Base-by-base conservation (phyloP, 2,888 invertebrate species). In the Cepaea hortensis region DNA sequence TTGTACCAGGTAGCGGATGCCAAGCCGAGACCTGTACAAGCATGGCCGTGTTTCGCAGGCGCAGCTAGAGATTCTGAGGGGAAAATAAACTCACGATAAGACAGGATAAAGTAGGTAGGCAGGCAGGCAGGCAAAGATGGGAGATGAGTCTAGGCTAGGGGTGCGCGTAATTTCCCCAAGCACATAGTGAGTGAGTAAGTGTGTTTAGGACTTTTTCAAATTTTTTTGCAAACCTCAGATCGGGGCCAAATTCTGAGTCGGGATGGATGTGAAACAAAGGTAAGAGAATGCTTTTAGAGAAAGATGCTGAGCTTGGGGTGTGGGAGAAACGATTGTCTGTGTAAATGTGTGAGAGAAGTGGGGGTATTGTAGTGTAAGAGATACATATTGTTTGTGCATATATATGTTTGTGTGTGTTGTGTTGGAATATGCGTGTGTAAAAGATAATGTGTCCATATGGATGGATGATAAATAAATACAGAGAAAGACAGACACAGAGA, bases 211-310 rank as follows among this genome's bases (percentile, higher is more conserved):
- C 55, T 79, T 13, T 50, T 55, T 20, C 50, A 46, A 5, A 46
- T 48, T 65, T 65, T 65, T 65, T 35, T 81, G 11, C 15, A 48
- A 46, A 68, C 81, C 35, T 46, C 68, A 81, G 81, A 70, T 70
- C 81, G 20, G 81, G 81, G 81, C 81, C 81, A 81, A 81, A 81
- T 81, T 81, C 81, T 81, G 68, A 70, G 46, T n/a, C 81, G 70
- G 81, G 81, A 65, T 70, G 68, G 81, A 48, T 65, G 81, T 50
- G 2, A 6, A 70, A n/a, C 23, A 48, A 46, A 81, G 46, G 81
- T 65, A 46, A 81, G 48, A 50, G 9, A 20, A 76, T 20, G 9
- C 2, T 13, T 15, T 23, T 13, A 9, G 73, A 23, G 61, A 80
- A 15, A 11, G 11, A 23, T 62, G 18, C 7, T 6, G 23, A 9